Base-by-base conservation (phyloP, 2,888 invertebrate genomes). In the Cactoblastis cactorum region DNA sequence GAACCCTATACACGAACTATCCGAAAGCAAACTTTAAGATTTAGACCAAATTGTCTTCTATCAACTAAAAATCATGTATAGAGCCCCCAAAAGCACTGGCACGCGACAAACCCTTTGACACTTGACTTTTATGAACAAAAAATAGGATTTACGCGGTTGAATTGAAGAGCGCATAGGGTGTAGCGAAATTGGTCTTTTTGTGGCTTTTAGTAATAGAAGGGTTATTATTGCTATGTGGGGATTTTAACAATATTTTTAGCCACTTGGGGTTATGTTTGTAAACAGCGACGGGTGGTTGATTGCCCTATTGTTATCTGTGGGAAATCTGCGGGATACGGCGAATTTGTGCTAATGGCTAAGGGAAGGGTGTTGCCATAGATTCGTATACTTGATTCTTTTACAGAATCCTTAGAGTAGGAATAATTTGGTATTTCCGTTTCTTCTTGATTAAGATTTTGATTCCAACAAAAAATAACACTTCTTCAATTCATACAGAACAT, bases 281-380 rank as follows among this genome's bases (percentile, higher is more conserved):
- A 80, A 81, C 74, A 76, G 50, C 79, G 14, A 60, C 80, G 83
- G 86, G 87, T 74, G 80, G 83, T 64, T 83, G 88, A 87, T 87
- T 80, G 69, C 60, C 38, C 73, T 63, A 81, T 87, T 87, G 86
- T 87, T 56, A 32, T 8, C 18, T 38, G 50, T 55, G 55, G 55
- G 56, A 55, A 56, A 50, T 19, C 48, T 0, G 43, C 17, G 32
- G 24, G 35, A 24, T 53, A 52, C 33, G 48, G 37, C 35, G 56
- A 55, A 54, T 19, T 37, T 46, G 37, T 45, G 52, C 54, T 45
- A 58, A 45, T 51, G 53, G 47, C 45, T 47, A 50, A 53, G 22
- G 49, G 38, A 38, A 14, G 14, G 37, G 15, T 11, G 43, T 28
- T 43, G 28, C 11, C 15, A n/a, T 43, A 15, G 9, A 39, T 22